These are phyloP conservation scores for Drosophila engyochracea DNA, from an alignment of 2,888 invertebrate species.

Conservation along the genomic window DNA sequence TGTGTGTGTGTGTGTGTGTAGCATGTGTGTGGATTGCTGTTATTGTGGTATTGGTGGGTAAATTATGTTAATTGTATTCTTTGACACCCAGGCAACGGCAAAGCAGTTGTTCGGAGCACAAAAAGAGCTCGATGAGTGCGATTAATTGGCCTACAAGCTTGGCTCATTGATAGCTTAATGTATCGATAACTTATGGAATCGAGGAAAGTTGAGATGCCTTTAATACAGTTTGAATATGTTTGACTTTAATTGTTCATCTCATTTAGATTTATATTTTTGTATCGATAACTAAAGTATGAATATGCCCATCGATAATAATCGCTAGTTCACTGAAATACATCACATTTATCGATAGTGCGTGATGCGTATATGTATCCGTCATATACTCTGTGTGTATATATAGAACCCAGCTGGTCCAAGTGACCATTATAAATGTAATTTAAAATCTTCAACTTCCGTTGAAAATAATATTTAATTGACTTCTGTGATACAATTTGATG, in stretches of 20 bases:
- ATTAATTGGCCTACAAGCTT: neutral
- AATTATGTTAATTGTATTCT: conserved; percentile 81
- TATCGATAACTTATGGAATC: neutral
- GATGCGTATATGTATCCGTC: neutral
- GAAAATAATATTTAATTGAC: conserved; percentile 34
- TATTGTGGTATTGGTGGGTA: conserved; percentile 62
- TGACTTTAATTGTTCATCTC: neutral
- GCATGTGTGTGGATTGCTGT: conserved; percentile 25
- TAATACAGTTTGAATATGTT: neutral
- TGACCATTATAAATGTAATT: neutral
- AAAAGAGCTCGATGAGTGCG: neutral
- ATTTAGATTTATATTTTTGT: neutral
- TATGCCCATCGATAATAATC: neutral
- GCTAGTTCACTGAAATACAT: neutral
- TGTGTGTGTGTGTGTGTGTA: neutral
- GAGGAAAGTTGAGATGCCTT: neutral
- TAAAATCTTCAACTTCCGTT: conserved; percentile 16
- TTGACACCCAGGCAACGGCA: conserved; percentile 61
- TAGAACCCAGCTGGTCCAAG: neutral
- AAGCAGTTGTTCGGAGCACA: conserved; percentile 16
- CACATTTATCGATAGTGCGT: neutral
- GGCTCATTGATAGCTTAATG: neutral
- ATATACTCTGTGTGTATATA: neutral
- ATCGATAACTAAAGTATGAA: neutral
- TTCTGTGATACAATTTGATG: conserved; percentile 18